Base-by-base conservation (phyloP, 2,888 invertebrate species). In the Xestia sexstrigata region DNA sequence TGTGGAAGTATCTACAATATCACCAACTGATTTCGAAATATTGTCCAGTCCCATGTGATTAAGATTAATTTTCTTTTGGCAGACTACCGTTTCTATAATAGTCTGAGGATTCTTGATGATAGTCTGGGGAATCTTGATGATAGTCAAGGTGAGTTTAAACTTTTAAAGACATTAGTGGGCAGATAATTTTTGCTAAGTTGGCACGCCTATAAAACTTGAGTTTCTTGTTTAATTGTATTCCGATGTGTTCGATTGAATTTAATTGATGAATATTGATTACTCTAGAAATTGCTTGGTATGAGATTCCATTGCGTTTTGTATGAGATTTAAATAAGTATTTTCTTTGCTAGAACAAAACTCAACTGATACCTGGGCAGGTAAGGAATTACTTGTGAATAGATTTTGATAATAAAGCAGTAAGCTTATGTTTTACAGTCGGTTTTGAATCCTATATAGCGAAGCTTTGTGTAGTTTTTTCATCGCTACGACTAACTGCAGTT, bases 81-180 rank as follows among this genome's bases (percentile, higher is more conserved):
- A 79, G 78, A 35, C 42, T 58, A 35, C 45, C 66, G n/a, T 49
- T 72, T 15, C 35, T n/a, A 9, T 72, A 66, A 78, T 23, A 65
- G 11, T 65, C 55, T 45, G 30, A 70, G 63, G 63, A 30, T 15
- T 23, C 45, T 26, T 39, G 52, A 76, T 45, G 52, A 76, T n/a
- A 78, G n/a, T 20, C 55, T 49, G 20, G 7, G 7, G 20, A 49
- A 7, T 49, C 70, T n/a, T 52, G 52, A 76, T 52, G 45, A 70
- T 23, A 77, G 26, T 20, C 71, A 35, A n/a, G 78, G 78, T 72
- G 66, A 78, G 72, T 55, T n/a, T n/a, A n/a, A 52, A 55, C 4
- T 55, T 78, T 77, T 8, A 20, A 23, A 49, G 47, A n/a, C 20
- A n/a, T n/a, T n/a, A 39, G 11, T n/a, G 5, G n/a, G 55, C 42